phyloP scores from a whole-genome alignment of 2,888 invertebrate species.

The Schrankia costaestrigalis region DNA sequence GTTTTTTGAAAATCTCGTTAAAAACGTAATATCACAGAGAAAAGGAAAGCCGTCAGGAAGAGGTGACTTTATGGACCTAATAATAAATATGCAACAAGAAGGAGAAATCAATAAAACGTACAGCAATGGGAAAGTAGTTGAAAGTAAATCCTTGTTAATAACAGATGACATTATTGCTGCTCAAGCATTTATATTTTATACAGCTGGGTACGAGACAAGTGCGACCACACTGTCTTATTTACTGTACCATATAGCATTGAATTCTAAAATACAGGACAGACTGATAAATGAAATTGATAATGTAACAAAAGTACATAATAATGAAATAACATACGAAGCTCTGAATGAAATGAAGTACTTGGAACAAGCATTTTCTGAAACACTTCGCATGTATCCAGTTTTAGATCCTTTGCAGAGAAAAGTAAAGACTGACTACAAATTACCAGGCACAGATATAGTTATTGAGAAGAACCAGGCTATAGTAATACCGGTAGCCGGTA shows the following conservation, averaged over 20 bases:
- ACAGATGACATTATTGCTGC: constrained; percentile 46
- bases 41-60: constrained; percentile 38
- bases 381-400: constrained; percentile 67
- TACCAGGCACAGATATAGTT: constrained; percentile 51
- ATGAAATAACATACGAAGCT: constrained; percentile 53
- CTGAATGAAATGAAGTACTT: constrained; percentile 59
- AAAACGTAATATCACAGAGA: constrained; percentile 36
- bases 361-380: constrained; percentile 53
- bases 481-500: constrained; percentile 47
- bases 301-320: constrained; percentile 40
- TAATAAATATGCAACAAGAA: constrained; percentile 41
- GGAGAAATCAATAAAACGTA: constrained; percentile 30
- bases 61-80: constrained; percentile 53
- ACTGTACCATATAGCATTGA: constrained; percentile 20
- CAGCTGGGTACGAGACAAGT: constrained; percentile 63
- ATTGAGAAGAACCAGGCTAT: constrained; percentile 51
- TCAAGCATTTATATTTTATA: constrained; percentile 59
- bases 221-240: constrained; percentile 53
- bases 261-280: constrained; percentile 57
- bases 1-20: constrained; percentile 40
- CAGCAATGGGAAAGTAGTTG: constrained; percentile 12
- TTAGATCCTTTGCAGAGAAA: constrained; percentile 54
- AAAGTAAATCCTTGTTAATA: constrained; percentile 25
- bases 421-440: constrained; percentile 44
- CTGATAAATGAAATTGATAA: constrained; percentile 46